Base-by-base conservation (phyloP, 2,113 vertebrate genomes). In the Ailuropoda melanoleuca region DNA sequence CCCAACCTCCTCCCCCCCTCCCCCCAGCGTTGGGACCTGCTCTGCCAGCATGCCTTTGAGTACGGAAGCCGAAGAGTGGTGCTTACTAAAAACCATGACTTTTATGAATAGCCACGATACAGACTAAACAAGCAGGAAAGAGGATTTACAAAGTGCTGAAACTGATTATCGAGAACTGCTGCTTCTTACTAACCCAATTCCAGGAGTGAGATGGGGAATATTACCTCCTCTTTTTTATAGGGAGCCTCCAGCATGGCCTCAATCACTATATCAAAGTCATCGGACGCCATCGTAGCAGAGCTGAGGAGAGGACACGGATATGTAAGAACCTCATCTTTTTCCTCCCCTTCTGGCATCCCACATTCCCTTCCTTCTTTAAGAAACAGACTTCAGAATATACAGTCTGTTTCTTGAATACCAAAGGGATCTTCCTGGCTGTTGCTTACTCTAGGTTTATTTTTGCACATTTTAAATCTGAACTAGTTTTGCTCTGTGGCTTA, bases 241-340 rank as follows among this genome's bases (percentile, higher is more conserved):
- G 98, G 98, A 37, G 98, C 98, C 64, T 98, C 98, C 94, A 98
- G 88, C 98, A 98, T 98, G 66, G 98, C 98, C 90, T 99, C 98
- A 94, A 98, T 98, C 88, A 98, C 98, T 68, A 98, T 98, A 74
- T 98, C 98, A 53, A 98, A 99, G 92, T 99, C 98, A 39, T 98
- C 98, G 0, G 98, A 97, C 3, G 98, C 97, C 98, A 98, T 98
- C 13, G 68, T 83, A 94, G 96, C 97, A 56, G 83, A 93, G 92
- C 98, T 98, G 86, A 23, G 74, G 77, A 92, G 9, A 94, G 48
- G 39, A 94, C 43, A 95, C 39, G 11, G 3, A 96, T 18, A 89
- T 10, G 29, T 88, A 92, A 96, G 78, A 94, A 88, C 3, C 34
- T 92, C 68, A 68, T 77, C 70, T 58, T 60, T 91, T 68, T 81